These are phyloP conservation scores for Eulemur rufifrons DNA, from an alignment of 2,113 vertebrate species.

Conservation along the genomic window DNA sequence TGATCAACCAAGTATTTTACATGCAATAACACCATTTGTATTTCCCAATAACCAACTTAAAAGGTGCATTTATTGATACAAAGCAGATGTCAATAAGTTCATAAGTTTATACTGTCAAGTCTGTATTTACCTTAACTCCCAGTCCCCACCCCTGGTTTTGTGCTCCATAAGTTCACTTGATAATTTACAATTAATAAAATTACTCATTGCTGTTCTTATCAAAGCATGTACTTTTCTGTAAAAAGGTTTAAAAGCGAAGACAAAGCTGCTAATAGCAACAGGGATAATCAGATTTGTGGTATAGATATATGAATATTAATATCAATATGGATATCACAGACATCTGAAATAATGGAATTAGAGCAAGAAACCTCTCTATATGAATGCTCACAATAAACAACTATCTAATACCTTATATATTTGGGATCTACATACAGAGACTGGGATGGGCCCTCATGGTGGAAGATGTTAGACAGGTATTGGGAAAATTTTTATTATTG, in stretches of 20 bases:
- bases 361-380: neutral
- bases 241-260: neutral
- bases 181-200: neutral
- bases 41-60: neutral
- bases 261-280: neutral
- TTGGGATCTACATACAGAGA: neutral
- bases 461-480: neutral
- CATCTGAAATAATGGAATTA: neutral
- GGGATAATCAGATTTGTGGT: neutral
- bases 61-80: neutral
- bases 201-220: neutral
- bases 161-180: neutral
- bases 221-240: neutral
- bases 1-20: neutral
- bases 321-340: neutral
- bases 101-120: neutral
- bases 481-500: neutral
- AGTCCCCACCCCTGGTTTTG: neutral
- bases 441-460: too few species aligned
- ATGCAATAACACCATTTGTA: neutral
- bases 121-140: neutral
- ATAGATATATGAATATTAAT: neutral
- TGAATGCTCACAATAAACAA: neutral
- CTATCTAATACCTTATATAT: neutral
- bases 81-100: neutral